Evolutionary conservation across 2,797 vertebrate species (phyloP).

Genomic region (Alfaro cultratus): DNA sequence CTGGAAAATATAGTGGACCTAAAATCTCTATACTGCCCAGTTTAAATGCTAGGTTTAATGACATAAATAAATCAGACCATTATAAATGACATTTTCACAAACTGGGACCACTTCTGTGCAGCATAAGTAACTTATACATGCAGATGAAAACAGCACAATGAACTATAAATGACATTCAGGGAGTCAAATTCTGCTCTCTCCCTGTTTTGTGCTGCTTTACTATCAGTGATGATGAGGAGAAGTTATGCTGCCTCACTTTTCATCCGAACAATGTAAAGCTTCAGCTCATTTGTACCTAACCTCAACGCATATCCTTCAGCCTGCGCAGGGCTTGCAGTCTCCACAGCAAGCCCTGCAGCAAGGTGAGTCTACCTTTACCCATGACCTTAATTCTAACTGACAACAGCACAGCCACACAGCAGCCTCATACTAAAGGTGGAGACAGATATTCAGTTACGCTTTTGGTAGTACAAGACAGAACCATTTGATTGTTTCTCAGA

Average conservation of each 20-base stretch:
- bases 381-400: slow-evolving; percentile 63
- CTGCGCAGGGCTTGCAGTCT: slow-evolving; percentile 30
- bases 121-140: neutral
- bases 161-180: slow-evolving; percentile 29
- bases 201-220: slow-evolving; percentile 12
- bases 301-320: slow-evolving; percentile 31
- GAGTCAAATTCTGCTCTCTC: slow-evolving; percentile 23
- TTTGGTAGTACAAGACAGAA: slow-evolving; percentile 29
- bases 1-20: neutral
- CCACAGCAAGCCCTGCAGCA: slow-evolving; percentile 45
- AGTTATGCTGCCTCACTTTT: slow-evolving; percentile 8
- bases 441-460: slow-evolving; percentile 40
- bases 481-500: slow-evolving; percentile 29
- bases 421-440: slow-evolving; percentile 20
- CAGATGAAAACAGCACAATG: slow-evolving; percentile 16
- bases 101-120: neutral
- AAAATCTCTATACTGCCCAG: neutral
- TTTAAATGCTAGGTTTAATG: neutral
- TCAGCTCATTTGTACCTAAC: slow-evolving; percentile 51
- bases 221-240: neutral
- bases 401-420: slow-evolving; percentile 46
- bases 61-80: neutral
- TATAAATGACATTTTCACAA: neutral
- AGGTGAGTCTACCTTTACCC: slow-evolving; percentile 50
- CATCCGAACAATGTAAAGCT: slow-evolving; percentile 26